Conservation (phyloP, 2,797 vertebrate species). For the Alosa sapidissima region DNA sequence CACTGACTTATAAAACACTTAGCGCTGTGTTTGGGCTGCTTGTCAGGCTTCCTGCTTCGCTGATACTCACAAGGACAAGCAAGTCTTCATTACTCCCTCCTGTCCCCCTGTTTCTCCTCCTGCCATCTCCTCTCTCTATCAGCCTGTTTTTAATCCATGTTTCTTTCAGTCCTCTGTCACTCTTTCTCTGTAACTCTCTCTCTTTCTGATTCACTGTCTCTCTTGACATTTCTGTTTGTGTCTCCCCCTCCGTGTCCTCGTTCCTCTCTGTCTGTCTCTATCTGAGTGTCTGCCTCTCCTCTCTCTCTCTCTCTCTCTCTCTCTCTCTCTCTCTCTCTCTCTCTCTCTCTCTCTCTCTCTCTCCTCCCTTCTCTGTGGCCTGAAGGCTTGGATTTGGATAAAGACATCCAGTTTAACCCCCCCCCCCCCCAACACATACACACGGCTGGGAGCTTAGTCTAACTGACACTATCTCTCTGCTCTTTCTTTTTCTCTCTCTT, state of each 20-base stretch:
- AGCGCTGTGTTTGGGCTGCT: conserved; percentile 35
- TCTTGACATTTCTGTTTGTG: background rate
- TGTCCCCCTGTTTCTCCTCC: background rate
- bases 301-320: no score
- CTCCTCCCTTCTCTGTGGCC: background rate
- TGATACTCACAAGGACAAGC: no score
- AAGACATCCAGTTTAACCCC: background rate
- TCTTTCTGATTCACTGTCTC: conserved; percentile 28
- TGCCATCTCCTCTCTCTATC: background rate
- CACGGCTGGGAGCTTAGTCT: background rate
- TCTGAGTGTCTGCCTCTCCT: no score
- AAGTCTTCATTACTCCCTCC: conserved; percentile 34
- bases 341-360: background rate
- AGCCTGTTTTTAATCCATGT: background rate
- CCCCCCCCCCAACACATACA: background rate
- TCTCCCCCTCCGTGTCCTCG: background rate
- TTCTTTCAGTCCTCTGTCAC: background rate
- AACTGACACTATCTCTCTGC: no score
- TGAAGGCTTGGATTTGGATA: background rate
- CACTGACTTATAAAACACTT: conserved; percentile 25
- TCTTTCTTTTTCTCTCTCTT: no score
- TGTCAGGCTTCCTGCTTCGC: conserved; percentile 28
- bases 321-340: no score
- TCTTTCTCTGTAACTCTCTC: no score
- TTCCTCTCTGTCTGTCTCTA: no score